Base-by-base conservation (phyloP, 1,140 invertebrate species). In the Diachasma alloeum region DNA sequence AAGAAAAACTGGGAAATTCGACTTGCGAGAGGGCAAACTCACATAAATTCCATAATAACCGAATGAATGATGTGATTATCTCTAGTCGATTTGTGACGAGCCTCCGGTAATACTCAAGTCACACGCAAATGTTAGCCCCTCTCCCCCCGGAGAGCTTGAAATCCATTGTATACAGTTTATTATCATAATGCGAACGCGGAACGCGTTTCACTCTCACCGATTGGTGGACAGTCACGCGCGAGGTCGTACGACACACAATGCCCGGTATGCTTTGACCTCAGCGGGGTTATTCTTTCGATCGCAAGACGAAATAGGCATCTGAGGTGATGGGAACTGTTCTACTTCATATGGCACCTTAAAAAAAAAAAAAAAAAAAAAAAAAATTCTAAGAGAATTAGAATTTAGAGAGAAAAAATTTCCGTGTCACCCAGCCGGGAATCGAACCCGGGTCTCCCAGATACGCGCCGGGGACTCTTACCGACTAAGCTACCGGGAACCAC, bases 21-120 rank as follows among this genome's bases (percentile, higher is more conserved):
- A 53, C n/a, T 53, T 10, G 1, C 39, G 11, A 17, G n/a, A 15
- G n/a, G 17, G 17, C 17, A n/a, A 4, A 15, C n/a, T 53, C 48
- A 13, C 48, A n/a, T 46, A 22, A 69, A n/a, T 31, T 36, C 10
- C 22, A 36, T 42, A 1, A 69, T 69, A 26, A 11, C 26, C 26
- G 13, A n/a, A 53, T 11, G 0, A 24, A 53, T n/a, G 70, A 72
- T 36, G n/a, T 56, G 70, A 63, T 72, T 53, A 56, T 72, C 70
- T 17, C 31, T 37, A 56, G 31, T 13, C 46, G 70, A 31, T 56
- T 72, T 72, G 31, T 59, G 70, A 59, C 70, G 48, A 72, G 70
- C 70, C 70, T 59, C 70, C 48, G 31, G 22, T 56, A 46, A 53
- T 53, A n/a, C 22, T 17, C 70, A n/a, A 71, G 15, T 71, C 22